Conservation (phyloP, 2,113 vertebrate genomes). For the Myotis lucifugus region DNA sequence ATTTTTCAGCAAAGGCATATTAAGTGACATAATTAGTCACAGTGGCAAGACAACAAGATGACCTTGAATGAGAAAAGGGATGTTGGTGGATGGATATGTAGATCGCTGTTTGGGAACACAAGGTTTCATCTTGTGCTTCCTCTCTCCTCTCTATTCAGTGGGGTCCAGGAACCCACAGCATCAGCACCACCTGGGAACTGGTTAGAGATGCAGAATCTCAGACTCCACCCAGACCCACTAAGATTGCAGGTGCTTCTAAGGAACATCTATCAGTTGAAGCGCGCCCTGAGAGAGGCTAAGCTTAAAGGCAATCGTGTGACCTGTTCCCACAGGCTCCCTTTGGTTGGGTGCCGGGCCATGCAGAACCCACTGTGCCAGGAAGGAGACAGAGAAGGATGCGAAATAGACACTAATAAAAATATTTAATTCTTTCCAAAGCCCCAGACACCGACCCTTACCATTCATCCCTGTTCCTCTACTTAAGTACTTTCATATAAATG, state of each 20-base stretch:
- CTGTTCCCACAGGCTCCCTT: neutral
- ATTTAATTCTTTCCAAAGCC: neutral
- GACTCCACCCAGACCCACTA: neutral
- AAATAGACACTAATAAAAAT: neutral
- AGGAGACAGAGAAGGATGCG: neutral
- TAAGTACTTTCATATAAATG: neutral
- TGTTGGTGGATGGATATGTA: neutral
- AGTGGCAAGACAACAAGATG: neutral
- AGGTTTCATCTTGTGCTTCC: neutral
- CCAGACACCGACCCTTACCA: neutral
- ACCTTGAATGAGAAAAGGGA: neutral
- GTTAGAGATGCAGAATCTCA: neutral
- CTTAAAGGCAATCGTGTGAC: fast-evolving
- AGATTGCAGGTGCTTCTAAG: neutral
- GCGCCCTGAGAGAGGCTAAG: fast-evolving
- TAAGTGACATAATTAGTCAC: neutral
- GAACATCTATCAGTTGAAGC: fast-evolving
- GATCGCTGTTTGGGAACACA: neutral
- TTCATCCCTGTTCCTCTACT: neutral
- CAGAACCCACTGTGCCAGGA: neutral
- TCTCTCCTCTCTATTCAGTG: neutral
- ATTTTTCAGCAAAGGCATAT: neutral
- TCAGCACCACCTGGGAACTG: neutral
- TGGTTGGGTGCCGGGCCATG: neutral
- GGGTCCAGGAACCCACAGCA: no score